Base-by-base conservation (phyloP, 1,140 invertebrate genomes). In the Euschistus heros region DNA sequence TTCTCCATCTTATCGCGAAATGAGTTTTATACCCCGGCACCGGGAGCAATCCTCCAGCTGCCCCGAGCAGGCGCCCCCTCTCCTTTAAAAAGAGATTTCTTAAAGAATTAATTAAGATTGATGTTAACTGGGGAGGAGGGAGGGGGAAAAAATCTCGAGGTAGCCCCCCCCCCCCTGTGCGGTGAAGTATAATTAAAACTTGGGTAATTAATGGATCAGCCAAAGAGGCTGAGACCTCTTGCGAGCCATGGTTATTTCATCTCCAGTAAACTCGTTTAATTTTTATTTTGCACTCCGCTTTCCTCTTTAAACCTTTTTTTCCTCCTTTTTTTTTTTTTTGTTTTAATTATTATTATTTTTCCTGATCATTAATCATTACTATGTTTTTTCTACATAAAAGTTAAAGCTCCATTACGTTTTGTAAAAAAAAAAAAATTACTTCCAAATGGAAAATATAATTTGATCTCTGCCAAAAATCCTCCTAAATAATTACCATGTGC, bases 81-180 rank as follows among this genome's bases (percentile, higher is more conserved):
- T 26, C 20, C 42, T 64, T 64, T 64, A 64, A 61, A 61, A 61
- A 61, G 59, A 64, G 63, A 64, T 64, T 64, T 64, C 63, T 64
- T 64, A 64, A 64, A 64, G 63, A 64, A 64, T 64, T 64, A 64
- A 64, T 64, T 64, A 64, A 64, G 63, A 64, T 64, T 64, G 63
- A 64, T 64, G 63, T 64, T 64, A 64, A 64, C 63, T 64, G 42
- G 59, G 33, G 7, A 54, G 42, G 59, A n/a, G 7, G 50, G 15
- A 7, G 7, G 24, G 18, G 50, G 24, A 26, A 61, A 33, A 57
- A 57, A 66, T 57, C 64, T 46, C 20, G 18, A 37, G 55, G 50
- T 55, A 54, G 55, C 52, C 65, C 37, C 18, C n/a, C 37, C 18
- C n/a, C 18, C 17, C 30, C 24, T 3, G 61, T 62, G 61, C 42